A percentile compares a stretch with the other conserved stretches of the same genome.
These are phyloP conservation scores for Chascanopsetta lugubris DNA, from an alignment of 2,113 vertebrate genomes.

Conservation along the genomic window DNA sequence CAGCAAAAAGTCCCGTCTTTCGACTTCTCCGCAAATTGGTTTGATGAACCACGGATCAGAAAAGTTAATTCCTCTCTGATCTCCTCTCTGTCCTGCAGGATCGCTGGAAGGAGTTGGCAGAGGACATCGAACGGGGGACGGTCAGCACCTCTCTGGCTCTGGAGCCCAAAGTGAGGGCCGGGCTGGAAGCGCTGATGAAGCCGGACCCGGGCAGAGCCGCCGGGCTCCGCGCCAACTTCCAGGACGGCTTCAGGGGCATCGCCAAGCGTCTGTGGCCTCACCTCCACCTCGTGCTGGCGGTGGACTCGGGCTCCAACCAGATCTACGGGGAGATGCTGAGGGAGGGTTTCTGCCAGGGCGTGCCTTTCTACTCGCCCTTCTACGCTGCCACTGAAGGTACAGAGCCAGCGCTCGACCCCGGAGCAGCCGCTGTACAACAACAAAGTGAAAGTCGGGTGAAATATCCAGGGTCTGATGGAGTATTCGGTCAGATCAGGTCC, in stretches of 20 bases:
- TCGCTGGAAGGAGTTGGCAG: conserved; percentile 80
- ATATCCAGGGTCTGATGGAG: too few relatives aligned
- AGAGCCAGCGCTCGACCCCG: not conserved
- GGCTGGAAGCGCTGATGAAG: conserved; percentile 67
- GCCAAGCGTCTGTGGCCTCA: conserved; percentile 86
- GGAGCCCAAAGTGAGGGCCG: conserved; percentile 67
- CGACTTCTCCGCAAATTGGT: not conserved
- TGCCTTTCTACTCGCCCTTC: conserved; percentile 90
- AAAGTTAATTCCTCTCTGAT: conserved; percentile 24
- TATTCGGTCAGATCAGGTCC: too few relatives aligned
- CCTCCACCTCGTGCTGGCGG: conserved; percentile 85
- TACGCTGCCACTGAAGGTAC: conserved; percentile 88
- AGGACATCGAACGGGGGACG: conserved; percentile 82
- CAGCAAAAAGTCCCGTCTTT: not conserved
- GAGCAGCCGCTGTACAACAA: not conserved
- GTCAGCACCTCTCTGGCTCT: conserved; percentile 74
- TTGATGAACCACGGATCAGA: conserved; percentile 16
- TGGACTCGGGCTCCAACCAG: conserved; percentile 83
- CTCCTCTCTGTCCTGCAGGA: conserved; percentile 37
- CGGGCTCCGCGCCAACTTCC: conserved; percentile 77
- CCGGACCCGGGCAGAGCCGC: conserved; percentile 80
- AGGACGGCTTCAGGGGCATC: conserved; percentile 83
- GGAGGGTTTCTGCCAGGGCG: conserved; percentile 83
- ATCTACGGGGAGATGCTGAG: conserved; percentile 81
- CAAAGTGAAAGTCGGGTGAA: not conserved